Percentiles rank a stretch among this genome's conserved stretches.
phyloP scores from a whole-genome alignment of 2,888 invertebrate genomes.

The Xestia ashworthii region DNA sequence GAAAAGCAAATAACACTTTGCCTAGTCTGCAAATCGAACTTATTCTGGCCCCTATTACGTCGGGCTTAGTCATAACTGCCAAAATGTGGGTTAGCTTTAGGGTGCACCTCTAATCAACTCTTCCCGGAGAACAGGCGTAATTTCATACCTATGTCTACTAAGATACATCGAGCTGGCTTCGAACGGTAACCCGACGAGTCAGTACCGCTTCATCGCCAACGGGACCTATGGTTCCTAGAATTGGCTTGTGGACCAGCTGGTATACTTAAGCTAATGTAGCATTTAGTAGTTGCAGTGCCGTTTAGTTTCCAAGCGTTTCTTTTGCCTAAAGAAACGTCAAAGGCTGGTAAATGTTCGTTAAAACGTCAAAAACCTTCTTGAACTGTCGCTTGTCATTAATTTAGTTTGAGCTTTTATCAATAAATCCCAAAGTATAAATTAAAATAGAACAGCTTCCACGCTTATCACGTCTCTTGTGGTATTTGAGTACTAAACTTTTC shows the following conservation, averaged over 20 bases:
- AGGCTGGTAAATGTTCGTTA: not conserved
- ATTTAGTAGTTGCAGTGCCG: not conserved
- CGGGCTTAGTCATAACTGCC: not conserved
- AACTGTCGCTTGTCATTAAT: not conserved
- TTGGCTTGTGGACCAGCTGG: constrained; percentile 24
- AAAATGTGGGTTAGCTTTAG: not conserved
- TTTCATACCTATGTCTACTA: not conserved
- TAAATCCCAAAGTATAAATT: too few species aligned
- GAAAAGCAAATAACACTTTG: too few species aligned
- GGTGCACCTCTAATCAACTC: not conserved
- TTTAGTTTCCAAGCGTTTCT: not conserved
- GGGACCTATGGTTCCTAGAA: constrained; percentile 59
- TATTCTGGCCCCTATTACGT: not conserved
- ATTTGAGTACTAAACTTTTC: too few species aligned
- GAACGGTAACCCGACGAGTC: constrained; percentile 47
- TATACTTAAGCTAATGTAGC: not conserved
- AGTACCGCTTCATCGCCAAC: constrained; percentile 56
- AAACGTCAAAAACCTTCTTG: not conserved
- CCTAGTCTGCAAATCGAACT: too few species aligned
- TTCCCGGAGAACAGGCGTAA: not conserved
- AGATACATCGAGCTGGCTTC: not conserved
- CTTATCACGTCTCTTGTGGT: too few species aligned
- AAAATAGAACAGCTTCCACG: too few species aligned
- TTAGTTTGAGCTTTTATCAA: not conserved
- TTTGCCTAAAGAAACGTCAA: not conserved